Evolutionary conservation across 2,797 vertebrate genomes (phyloP).

Genomic region (Chrosomus eos): DNA sequence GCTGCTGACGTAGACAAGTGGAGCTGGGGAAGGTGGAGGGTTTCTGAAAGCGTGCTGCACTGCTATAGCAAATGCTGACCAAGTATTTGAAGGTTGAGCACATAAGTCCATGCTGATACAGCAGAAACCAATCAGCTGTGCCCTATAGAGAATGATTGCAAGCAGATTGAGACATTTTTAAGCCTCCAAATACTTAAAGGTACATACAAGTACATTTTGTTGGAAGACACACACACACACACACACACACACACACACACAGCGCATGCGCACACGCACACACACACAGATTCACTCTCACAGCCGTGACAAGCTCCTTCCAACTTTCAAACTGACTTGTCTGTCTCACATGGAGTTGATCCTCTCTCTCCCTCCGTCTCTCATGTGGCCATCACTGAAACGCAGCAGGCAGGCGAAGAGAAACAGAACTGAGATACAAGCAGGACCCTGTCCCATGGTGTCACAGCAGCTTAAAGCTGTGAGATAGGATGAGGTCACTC

Average conservation of each 20-base stretch:
- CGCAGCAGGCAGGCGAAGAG: conserved; percentile 16
- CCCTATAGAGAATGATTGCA: too few relatives aligned
- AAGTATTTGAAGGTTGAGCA: too few relatives aligned
- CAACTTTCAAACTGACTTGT: conserved; percentile 29
- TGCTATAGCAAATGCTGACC: too few relatives aligned
- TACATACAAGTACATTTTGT: not conserved
- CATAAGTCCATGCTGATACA: too few relatives aligned
- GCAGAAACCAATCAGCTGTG: too few relatives aligned
- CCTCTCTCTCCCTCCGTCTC: conserved; percentile 36
- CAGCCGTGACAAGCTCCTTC: conserved; percentile 13
- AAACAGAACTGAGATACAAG: conserved; percentile 23
- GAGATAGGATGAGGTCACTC: conserved; percentile 45
- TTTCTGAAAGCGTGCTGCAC: too few relatives aligned
- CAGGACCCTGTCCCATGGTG: conserved; percentile 17
- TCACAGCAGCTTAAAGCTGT: conserved; percentile 35
- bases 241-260: not conserved
- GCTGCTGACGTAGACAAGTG: too few relatives aligned
- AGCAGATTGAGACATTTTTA: not conserved
- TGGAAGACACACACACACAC: not conserved
- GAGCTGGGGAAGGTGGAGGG: too few relatives aligned
- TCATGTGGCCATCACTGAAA: conserved; percentile 51
- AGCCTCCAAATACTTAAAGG: not conserved
- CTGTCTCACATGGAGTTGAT: conserved; percentile 18
- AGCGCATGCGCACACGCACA: not conserved
- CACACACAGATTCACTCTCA: not conserved